These are phyloP conservation scores for Ctenosaura bakeri DNA, from an alignment of 2,797 vertebrate genomes.

Conservation along the genomic window DNA sequence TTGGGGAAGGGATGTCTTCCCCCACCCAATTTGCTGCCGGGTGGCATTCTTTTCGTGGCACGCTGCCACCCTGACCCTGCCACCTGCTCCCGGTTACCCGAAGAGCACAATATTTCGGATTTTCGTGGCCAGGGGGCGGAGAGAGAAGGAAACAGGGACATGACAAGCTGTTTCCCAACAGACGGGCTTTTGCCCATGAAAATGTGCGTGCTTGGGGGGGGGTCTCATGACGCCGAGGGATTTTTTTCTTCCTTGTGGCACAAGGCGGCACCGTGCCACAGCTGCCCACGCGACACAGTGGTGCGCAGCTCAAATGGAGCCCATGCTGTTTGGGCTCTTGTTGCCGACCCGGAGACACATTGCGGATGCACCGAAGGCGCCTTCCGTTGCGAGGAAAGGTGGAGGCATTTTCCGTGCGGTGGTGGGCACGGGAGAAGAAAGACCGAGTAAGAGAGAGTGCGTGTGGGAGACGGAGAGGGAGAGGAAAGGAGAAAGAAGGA, in stretches of 20 bases:
- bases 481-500: background rate
- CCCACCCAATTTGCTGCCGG: background rate
- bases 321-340: background rate
- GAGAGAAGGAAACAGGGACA: background rate
- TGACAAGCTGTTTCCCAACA: too few relatives aligned
- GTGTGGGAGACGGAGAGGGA: background rate
- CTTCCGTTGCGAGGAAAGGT: conserved; percentile 50
- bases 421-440: conserved; percentile 66
- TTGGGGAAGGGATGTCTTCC: background rate
- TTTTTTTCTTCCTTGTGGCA: background rate
- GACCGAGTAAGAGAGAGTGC: background rate
- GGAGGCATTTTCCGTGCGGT: conserved; percentile 74
- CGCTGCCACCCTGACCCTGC: background rate
- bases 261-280: background rate
- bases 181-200: too few relatives aligned
- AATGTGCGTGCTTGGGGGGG: too few relatives aligned
- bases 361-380: conserved; percentile 12
- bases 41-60: conserved; percentile 26
- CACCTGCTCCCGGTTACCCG: conserved; percentile 8
- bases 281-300: background rate
- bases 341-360: conserved; percentile 5
- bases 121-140: background rate
- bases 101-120: background rate
- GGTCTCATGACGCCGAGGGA: background rate
- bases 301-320: too few relatives aligned